Conservation (phyloP, 2,113 vertebrate species). For the Potamarius usumacintae region DNA sequence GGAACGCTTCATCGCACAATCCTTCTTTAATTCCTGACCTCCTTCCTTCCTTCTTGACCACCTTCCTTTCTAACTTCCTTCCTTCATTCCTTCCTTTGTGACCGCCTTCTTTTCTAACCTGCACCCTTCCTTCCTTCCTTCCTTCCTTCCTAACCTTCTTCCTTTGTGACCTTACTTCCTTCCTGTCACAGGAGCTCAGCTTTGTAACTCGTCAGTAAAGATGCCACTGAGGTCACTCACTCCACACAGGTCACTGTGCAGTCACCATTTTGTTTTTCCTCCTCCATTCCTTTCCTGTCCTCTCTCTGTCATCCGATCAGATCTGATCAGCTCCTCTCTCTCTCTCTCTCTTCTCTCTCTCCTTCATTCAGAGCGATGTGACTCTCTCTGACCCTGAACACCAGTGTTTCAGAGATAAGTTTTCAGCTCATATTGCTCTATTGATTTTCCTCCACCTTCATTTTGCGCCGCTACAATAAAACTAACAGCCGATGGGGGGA, state of each 20-base stretch:
- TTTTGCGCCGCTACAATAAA: conserved; percentile 78
- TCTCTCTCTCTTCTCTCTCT: not conserved
- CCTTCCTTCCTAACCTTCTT: not conserved
- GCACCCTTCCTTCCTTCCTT: not conserved
- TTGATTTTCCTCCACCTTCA: conserved; percentile 81
- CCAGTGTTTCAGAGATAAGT: conserved; percentile 75
- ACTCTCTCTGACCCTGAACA: conserved; percentile 74
- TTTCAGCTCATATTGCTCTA: conserved; percentile 79
- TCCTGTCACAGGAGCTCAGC: not conserved
- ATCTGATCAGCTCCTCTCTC: conserved; percentile 16
- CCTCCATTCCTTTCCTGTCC: not conserved
- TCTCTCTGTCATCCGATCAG: not conserved
- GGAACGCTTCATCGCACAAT: not conserved
- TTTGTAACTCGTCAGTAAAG: not conserved
- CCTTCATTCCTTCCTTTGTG: not conserved
- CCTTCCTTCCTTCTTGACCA: too few relatives aligned
- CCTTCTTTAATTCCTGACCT: too few relatives aligned
- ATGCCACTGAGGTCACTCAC: not conserved
- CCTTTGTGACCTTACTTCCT: not conserved
- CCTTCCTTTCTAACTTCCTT: too few relatives aligned
- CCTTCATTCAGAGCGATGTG: conserved; percentile 70
- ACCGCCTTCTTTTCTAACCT: too few relatives aligned
- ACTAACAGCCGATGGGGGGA: conserved; percentile 72
- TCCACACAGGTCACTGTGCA: not conserved
- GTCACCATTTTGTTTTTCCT: not conserved